A percentile compares a stretch with the other conserved stretches of the same genome.
Conservation (phyloP, 2,888 invertebrate species). For the Morpho deidamia region DNA sequence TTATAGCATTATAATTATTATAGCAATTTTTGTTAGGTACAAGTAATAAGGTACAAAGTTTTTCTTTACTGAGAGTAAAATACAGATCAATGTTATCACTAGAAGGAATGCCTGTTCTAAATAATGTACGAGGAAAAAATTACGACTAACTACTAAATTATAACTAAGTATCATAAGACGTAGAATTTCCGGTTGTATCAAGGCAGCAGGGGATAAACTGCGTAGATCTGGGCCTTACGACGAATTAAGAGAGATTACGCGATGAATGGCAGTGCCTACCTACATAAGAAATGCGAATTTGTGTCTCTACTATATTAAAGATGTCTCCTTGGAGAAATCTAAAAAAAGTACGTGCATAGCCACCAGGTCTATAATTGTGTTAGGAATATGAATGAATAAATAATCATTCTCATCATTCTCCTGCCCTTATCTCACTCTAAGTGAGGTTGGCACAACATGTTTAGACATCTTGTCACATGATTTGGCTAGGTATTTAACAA, state of each 20-base stretch:
- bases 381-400: too few relatives aligned
- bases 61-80: too few relatives aligned
- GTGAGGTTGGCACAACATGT: too few relatives aligned
- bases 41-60: too few relatives aligned
- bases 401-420: too few relatives aligned
- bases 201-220: constrained; percentile 10
- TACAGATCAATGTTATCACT: background rate
- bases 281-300: constrained; percentile 7
- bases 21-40: too few relatives aligned
- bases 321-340: constrained; percentile 2
- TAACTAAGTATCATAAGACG: constrained; percentile 10
- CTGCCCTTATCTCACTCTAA: too few relatives aligned
- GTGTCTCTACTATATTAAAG: constrained; percentile 9
- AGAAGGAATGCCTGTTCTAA: too few relatives aligned
- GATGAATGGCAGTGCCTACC: constrained; percentile 9
- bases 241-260: constrained; percentile 19
- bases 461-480: too few relatives aligned
- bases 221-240: constrained; percentile 14
- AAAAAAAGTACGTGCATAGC: background rate
- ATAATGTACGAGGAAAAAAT: background rate
- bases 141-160: constrained; percentile 2
- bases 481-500: too few relatives aligned
- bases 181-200: constrained; percentile 12
- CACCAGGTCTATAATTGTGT: background rate
- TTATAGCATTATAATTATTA: too few relatives aligned